Conservation (phyloP, 2,888 invertebrate genomes). For the Cordilura impudica region DNA sequence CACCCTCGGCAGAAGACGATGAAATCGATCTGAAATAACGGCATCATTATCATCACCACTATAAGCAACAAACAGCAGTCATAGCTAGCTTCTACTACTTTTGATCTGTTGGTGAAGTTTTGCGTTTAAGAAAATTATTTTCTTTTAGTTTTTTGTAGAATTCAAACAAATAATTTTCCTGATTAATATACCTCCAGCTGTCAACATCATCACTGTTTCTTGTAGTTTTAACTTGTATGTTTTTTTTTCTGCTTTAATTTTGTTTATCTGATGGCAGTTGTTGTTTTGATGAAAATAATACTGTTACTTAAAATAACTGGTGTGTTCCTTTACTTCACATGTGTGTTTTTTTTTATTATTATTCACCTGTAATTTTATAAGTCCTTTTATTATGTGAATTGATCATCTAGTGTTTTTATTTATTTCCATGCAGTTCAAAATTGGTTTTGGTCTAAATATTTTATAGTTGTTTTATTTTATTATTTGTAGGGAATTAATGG, state of each 20-base stretch:
- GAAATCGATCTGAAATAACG: constrained; percentile 58
- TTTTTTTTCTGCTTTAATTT: constrained; percentile 3
- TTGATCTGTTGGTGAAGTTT: constrained; percentile 39
- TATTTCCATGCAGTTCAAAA: constrained; percentile 5
- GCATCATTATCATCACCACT: background rate
- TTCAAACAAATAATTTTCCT: constrained; percentile 30
- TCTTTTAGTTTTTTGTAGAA: constrained; percentile 33
- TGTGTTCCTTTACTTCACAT: constrained; percentile 45
- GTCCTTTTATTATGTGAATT: background rate
- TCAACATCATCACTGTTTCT: constrained; percentile 26
- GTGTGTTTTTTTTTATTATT: constrained; percentile 2
- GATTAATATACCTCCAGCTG: constrained; percentile 33
- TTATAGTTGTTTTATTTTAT: too few species aligned
- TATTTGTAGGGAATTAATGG: constrained; percentile 28
- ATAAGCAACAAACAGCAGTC: constrained; percentile 5
- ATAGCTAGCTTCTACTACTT: constrained; percentile 36
- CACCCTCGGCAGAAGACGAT: constrained; percentile 45
- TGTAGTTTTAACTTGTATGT: constrained; percentile 12
- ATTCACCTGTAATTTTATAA: background rate
- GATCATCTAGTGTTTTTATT: background rate
- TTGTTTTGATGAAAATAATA: constrained; percentile 26
- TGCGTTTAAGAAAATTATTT: constrained; percentile 31
- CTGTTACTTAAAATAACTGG: constrained; percentile 45
- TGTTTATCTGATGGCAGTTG: background rate
- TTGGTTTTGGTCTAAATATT: constrained; percentile 17